phyloP scores from a whole-genome alignment of 30 jellyfish, hydroid and myxozoan genomes.

The Aurelia aurita region DNA sequence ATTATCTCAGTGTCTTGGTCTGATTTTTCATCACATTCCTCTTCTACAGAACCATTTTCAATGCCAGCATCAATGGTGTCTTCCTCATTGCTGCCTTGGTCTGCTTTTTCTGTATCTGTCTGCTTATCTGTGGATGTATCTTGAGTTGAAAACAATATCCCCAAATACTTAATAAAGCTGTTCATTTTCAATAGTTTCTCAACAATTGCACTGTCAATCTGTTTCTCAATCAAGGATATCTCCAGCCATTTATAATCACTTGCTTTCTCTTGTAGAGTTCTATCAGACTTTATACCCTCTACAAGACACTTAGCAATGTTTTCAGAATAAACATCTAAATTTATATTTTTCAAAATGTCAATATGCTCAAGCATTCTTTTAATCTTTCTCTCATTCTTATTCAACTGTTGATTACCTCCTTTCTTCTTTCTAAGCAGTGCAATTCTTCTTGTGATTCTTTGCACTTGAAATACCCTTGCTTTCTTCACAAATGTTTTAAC shows the following conservation, averaged over 20 bases:
- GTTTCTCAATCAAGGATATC: too few relatives aligned
- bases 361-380: conserved; percentile 6
- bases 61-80: background rate
- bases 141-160: too few relatives aligned
- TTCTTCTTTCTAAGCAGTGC: conserved; percentile 23
- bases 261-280: too few relatives aligned
- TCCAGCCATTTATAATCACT: too few relatives aligned
- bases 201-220: too few relatives aligned
- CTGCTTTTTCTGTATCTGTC: background rate
- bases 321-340: background rate
- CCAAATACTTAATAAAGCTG: too few relatives aligned
- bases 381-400: conserved; percentile 51
- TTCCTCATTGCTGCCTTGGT: background rate
- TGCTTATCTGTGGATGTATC: background rate
- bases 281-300: background rate
- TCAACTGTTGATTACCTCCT: conserved; percentile 45
- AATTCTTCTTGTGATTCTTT: conserved; percentile 21
- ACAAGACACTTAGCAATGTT: background rate
- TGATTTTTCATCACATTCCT: background rate
- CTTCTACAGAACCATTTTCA: background rate
- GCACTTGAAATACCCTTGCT: conserved; percentile 59
- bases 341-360: conserved; percentile 17
- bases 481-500: conserved; percentile 28
- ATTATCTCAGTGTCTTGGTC: background rate
- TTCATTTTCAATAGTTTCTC: too few relatives aligned